A percentile compares a stretch with the other conserved stretches of the same genome.
Evolutionary conservation across 2,113 vertebrate genomes (phyloP).

Genomic region (Nerophis ophidion): DNA sequence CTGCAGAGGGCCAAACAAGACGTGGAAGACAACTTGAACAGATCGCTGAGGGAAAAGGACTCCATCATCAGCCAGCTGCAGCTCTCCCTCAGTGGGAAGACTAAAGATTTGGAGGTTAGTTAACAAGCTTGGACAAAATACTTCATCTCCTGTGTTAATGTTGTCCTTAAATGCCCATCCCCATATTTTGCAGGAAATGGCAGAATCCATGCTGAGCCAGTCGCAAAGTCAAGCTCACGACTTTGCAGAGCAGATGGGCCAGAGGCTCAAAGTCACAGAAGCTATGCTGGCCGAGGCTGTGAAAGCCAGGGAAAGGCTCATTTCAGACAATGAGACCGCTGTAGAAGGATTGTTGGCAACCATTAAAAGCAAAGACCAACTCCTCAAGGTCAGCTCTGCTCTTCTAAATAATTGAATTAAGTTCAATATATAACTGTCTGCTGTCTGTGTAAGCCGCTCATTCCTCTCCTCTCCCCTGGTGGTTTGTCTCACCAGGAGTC

Average conservation of each 20-base stretch:
- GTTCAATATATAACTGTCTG: not conserved
- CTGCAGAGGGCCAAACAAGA: slow-evolving; percentile 76
- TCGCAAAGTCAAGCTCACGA: slow-evolving; percentile 58
- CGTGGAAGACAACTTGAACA: slow-evolving; percentile 75
- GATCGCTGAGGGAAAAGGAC: slow-evolving; percentile 75
- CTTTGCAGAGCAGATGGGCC: slow-evolving; percentile 70
- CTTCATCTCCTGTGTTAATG: not conserved
- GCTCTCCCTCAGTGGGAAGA: slow-evolving; percentile 69
- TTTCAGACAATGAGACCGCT: slow-evolving; percentile 70
- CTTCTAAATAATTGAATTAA: not conserved
- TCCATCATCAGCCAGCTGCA: slow-evolving; percentile 75
- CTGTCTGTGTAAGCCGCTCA: not conserved
- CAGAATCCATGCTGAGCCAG: slow-evolving; percentile 58
- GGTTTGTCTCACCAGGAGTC: slow-evolving; percentile 54
- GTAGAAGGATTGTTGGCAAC: slow-evolving; percentile 70
- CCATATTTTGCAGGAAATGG: slow-evolving; percentile 57
- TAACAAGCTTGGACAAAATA: not conserved
- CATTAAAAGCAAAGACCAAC: slow-evolving; percentile 74
- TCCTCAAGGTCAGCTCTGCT: slow-evolving; percentile 62
- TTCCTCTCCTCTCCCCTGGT: not conserved
- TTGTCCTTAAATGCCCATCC: not conserved
- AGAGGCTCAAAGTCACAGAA: slow-evolving; percentile 74
- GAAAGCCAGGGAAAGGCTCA: slow-evolving; percentile 68
- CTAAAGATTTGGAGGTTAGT: slow-evolving; percentile 77
- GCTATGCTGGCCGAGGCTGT: slow-evolving; percentile 68